phyloP scores from a whole-genome alignment of 2,113 vertebrate species.

The Paracanthobrama guichenoti region DNA sequence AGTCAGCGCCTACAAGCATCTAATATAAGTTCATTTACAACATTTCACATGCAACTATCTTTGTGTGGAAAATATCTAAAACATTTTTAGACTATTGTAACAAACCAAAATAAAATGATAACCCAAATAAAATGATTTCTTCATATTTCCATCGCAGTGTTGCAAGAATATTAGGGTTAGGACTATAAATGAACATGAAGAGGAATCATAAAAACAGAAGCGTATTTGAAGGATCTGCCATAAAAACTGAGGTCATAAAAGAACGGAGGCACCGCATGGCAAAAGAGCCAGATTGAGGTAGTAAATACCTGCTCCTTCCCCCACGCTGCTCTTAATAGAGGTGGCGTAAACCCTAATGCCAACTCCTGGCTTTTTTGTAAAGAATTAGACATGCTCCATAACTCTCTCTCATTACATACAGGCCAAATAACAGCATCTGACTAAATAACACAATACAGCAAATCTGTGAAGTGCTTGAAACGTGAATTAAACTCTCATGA shows the following conservation, averaged over 20 bases:
- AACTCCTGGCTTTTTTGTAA: constrained; percentile 46
- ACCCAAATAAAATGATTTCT: background rate
- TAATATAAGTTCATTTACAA: background rate
- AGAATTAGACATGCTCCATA: constrained; percentile 57
- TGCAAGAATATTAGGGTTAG: background rate
- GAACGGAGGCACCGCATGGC: constrained; percentile 25
- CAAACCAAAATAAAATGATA: background rate
- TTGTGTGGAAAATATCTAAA: background rate
- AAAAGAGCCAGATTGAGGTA: constrained; percentile 55
- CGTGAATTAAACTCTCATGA: background rate
- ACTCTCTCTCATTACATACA: constrained; percentile 50
- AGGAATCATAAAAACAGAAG: constrained; percentile 44
- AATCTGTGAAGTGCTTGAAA: background rate
- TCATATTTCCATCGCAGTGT: background rate
- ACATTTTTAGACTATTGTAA: background rate
- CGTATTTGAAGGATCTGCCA: constrained; percentile 33
- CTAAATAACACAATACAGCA: constrained; percentile 4
- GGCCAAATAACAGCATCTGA: constrained; percentile 31
- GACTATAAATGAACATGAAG: constrained; percentile 36
- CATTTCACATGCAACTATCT: too few relatives aligned
- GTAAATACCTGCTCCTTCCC: constrained; percentile 55
- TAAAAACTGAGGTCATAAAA: constrained; percentile 51
- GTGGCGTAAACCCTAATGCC: constrained; percentile 20
- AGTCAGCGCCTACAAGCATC: background rate
- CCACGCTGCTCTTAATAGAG: constrained; percentile 29